Evolutionary conservation across 2,888 invertebrate species (phyloP).

Genomic region (Acronicta leporina): DNA sequence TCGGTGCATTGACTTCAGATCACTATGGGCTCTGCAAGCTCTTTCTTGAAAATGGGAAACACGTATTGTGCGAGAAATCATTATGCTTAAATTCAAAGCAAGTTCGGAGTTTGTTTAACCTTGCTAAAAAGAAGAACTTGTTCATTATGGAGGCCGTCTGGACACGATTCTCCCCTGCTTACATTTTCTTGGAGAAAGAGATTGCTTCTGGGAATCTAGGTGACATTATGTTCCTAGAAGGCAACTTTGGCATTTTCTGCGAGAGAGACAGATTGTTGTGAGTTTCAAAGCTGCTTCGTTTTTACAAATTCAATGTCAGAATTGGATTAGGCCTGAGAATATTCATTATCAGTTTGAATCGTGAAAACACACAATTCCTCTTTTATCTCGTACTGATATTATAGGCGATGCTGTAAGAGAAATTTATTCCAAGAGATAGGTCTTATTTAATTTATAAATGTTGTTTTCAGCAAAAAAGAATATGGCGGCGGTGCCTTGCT

Average conservation of each 20-base stretch:
- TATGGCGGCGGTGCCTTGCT: constrained; percentile 94
- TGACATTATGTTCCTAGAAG: constrained; percentile 91
- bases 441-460: too few species aligned
- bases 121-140: constrained; percentile 92
- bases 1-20: constrained; percentile 93
- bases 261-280: constrained; percentile 73
- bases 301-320: too few species aligned
- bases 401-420: too few species aligned
- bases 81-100: constrained; percentile 94
- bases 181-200: constrained; percentile 91
- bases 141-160: constrained; percentile 98
- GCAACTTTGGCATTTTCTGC: constrained; percentile 91
- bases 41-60: constrained; percentile 94
- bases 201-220: constrained; percentile 92
- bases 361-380: too few species aligned
- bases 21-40: constrained; percentile 92
- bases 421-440: too few species aligned
- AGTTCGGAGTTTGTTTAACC: constrained; percentile 90
- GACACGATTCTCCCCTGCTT: constrained; percentile 95
- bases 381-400: too few species aligned
- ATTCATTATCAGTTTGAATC: too few species aligned
- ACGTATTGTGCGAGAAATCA: constrained; percentile 97
- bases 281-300: constrained; percentile 32
- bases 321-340: too few species aligned
- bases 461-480: constrained; percentile 87